Evolutionary conservation across 2,113 vertebrate genomes (phyloP).

Genomic region (Colistium nudipinnis): DNA sequence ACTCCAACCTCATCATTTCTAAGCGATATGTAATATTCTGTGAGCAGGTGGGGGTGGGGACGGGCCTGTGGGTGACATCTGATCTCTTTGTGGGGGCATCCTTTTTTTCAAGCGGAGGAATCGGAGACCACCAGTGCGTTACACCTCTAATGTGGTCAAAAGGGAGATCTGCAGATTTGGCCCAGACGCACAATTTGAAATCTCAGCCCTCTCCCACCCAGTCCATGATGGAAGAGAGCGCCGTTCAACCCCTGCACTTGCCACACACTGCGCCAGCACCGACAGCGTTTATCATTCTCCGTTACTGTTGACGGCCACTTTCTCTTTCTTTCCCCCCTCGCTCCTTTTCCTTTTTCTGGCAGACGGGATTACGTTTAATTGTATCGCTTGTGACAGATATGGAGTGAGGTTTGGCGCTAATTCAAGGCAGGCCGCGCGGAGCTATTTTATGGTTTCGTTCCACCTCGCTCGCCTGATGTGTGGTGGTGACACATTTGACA

Average conservation of each 20-base stretch:
- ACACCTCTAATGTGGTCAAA: slow-evolving; percentile 68
- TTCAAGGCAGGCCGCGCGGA: slow-evolving; percentile 71
- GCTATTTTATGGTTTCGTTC: slow-evolving; percentile 73
- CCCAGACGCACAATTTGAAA: slow-evolving; percentile 41
- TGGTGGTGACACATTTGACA: slow-evolving; percentile 71
- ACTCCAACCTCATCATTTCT: slow-evolving; percentile 53
- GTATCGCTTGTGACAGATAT: slow-evolving; percentile 75
- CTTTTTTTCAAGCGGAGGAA: slow-evolving; percentile 60
- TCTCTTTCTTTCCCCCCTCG: slow-evolving; percentile 26
- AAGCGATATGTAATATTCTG: slow-evolving; percentile 57
- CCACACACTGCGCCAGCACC: slow-evolving; percentile 70
- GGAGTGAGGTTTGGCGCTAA: slow-evolving; percentile 71
- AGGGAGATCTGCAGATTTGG: slow-evolving; percentile 56
- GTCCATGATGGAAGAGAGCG: slow-evolving; percentile 41
- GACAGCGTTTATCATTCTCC: slow-evolving; percentile 57
- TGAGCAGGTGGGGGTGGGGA: slow-evolving; percentile 45
- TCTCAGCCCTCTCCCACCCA: slow-evolving; percentile 55
- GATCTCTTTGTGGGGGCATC: slow-evolving; percentile 66
- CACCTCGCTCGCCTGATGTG: slow-evolving; percentile 69
- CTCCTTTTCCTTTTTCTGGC: slow-evolving; percentile 50
- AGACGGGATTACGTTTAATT: slow-evolving; percentile 74
- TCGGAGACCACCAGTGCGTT: slow-evolving; percentile 73
- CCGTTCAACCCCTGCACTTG: slow-evolving; percentile 61
- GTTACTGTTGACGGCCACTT: slow-evolving; percentile 53
- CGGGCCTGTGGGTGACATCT: slow-evolving; percentile 49